phyloP scores from a whole-genome alignment of 2,888 invertebrate genomes.

The Arge pagana region DNA sequence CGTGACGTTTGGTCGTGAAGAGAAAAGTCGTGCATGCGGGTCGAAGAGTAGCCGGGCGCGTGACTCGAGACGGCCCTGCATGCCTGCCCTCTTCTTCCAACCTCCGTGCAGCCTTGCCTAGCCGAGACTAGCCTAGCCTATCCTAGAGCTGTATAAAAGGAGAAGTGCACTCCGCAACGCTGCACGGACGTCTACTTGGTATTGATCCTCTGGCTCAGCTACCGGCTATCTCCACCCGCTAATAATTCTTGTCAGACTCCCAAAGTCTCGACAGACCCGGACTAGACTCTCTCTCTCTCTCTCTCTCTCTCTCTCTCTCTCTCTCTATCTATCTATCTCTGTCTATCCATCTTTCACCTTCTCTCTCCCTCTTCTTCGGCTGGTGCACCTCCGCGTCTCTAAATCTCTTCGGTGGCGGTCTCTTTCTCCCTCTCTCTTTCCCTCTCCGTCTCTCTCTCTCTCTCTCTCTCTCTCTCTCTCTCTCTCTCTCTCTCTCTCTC shows the following conservation, averaged over 20 bases:
- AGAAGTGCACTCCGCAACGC: slow-evolving; percentile 55
- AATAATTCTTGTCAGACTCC: slow-evolving; percentile 59
- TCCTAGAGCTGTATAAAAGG: slow-evolving; percentile 47
- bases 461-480: slow-evolving; percentile 10
- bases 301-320: slow-evolving; percentile 13
- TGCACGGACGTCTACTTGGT: slow-evolving; percentile 58
- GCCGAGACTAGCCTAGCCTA: slow-evolving; percentile 48
- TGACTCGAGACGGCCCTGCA: too few relatives aligned
- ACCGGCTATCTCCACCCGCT: slow-evolving; percentile 59
- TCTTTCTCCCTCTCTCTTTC: slow-evolving; percentile 27
- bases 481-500: neutral
- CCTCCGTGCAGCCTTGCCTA: slow-evolving; percentile 51
- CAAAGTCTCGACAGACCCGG: slow-evolving; percentile 51
- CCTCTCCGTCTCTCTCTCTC: slow-evolving; percentile 28
- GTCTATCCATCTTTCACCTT: slow-evolving; percentile 12
- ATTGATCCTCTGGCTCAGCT: slow-evolving; percentile 57
- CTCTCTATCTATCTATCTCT: neutral
- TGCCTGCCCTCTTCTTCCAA: slow-evolving; percentile 8
- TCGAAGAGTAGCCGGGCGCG: too few relatives aligned
- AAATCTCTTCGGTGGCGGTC: slow-evolving; percentile 18
- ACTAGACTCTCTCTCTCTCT: slow-evolving; percentile 27
- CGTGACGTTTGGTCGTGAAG: too few relatives aligned
- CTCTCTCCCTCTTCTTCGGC: slow-evolving; percentile 21
- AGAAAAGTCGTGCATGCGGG: too few relatives aligned
- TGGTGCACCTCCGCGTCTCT: neutral